phyloP scores from a whole-genome alignment of 2,888 invertebrate species.

The Mongoloraphidia duomilia region DNA sequence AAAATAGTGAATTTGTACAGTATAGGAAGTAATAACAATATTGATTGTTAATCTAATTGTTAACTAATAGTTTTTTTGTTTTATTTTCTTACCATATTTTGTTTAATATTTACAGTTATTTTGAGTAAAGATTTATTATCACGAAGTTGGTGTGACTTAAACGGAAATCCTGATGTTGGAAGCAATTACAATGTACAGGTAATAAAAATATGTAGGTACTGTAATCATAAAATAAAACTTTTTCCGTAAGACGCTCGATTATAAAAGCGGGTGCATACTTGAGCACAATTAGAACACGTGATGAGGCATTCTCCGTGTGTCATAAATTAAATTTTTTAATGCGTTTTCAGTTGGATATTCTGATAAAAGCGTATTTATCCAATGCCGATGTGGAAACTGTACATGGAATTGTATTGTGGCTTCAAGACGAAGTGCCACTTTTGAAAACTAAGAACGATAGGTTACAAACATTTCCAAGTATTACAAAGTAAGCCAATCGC shows the following conservation, averaged over 20 bases:
- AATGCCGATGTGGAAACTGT: conserved; percentile 42
- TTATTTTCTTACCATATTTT: conserved; percentile 12
- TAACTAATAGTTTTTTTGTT: no score
- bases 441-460: conserved; percentile 42
- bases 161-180: conserved; percentile 49
- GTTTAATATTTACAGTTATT: conserved; percentile 21
- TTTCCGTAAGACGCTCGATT: no score
- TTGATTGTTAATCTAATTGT: no score
- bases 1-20: no score
- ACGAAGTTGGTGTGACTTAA: conserved; percentile 51
- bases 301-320: no score
- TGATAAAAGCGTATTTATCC: conserved; percentile 48
- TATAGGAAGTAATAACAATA: no score
- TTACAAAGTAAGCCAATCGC: conserved; percentile 36
- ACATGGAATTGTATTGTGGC: conserved; percentile 37
- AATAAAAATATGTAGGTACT: neutral
- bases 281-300: no score
- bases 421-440: conserved; percentile 39
- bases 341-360: conserved; percentile 34
- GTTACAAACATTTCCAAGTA: conserved; percentile 43
- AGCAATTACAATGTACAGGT: conserved; percentile 42
- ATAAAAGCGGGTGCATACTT: no score
- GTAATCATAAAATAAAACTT: neutral
- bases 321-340: neutral
- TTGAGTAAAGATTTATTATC: conserved; percentile 41